Base-by-base conservation (phyloP, 2,888 invertebrate genomes). In the Pimpla rufipes region DNA sequence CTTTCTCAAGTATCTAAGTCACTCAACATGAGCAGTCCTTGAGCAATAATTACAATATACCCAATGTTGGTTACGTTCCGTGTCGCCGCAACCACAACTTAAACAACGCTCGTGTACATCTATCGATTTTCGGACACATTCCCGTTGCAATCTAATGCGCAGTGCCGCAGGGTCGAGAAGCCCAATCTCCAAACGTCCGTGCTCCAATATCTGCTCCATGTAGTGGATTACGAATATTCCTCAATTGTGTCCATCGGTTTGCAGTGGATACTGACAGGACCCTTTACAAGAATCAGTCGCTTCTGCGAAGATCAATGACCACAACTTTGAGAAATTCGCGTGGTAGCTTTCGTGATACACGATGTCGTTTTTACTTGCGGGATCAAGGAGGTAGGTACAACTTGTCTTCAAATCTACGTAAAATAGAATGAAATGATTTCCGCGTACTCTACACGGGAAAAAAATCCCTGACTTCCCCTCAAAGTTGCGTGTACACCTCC, bases 231-330 rank as follows among this genome's bases (percentile, higher is more conserved):
- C 13, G 8, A 62, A 74, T 50, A 40, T 37, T 21, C 62, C 57
- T 42, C 74, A 45, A 57, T 74, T 74, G n/a, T 74, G 18, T 6
- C 74, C 45, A 29, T 74, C 74, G 55, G 55, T 23, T 55, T 55
- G 23, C 55, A 55, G 2, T 11, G 55, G 55, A 55, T 55, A 21
- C 21, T 55, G 55, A 21, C 23, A 21, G 18, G 21, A 23, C 18
- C 11, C 23, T 55, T 55, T 55, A 18, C 2, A 21, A 55, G 21
- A 55, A 10, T 21, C 1, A 55, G 6, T 23, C 16, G 55, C 23
- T 6, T 55, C 55, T 11, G 18, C 55, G 55, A 55, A 55, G 11
- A 55, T 55, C 2, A 55, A 8, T 10, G 21, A 23, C 55, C 55
- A 23, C 55, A 55, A 10, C 23, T 55, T 23, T 0, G 7, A 3